Evolutionary conservation across 2,888 invertebrate genomes (phyloP).

Genomic region (Endotricha flammealis): DNA sequence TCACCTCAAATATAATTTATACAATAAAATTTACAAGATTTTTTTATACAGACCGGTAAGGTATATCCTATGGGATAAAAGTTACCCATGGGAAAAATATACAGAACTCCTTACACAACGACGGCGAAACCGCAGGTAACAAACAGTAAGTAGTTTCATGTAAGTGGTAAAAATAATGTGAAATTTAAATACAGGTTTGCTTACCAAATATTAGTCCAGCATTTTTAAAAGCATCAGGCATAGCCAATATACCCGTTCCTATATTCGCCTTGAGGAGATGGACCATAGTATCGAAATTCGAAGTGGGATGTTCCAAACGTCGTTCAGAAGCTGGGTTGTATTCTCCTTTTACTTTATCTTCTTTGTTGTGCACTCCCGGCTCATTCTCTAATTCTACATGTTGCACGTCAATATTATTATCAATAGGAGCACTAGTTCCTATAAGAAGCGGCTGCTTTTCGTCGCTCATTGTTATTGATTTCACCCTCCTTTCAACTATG

Average conservation of each 20-base stretch:
- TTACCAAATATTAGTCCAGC: constrained; percentile 90
- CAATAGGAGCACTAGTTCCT: constrained; percentile 51
- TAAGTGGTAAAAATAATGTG: no score
- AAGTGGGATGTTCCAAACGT: constrained; percentile 86
- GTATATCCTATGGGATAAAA: no score
- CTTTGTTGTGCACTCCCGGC: constrained; percentile 37
- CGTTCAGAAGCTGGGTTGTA: constrained; percentile 82
- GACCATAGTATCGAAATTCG: constrained; percentile 87
- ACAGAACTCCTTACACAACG: no score
- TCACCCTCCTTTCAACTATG: no score
- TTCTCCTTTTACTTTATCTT: constrained; percentile 47
- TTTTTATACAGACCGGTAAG: no score
- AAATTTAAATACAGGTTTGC: constrained; percentile 23
- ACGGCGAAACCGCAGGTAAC: no score
- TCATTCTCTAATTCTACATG: constrained; percentile 50
- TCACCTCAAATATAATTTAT: no score
- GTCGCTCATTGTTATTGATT: constrained; percentile 79
- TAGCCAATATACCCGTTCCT: constrained; percentile 97
- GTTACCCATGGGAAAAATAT: no score
- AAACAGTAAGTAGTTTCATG: no score
- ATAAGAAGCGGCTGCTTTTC: constrained; percentile 84
- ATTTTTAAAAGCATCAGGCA: constrained; percentile 96
- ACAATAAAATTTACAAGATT: no score
- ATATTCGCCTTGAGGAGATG: constrained; percentile 85
- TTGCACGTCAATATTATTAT: constrained; percentile 51